phyloP scores from a whole-genome alignment of 53 echinoderm and acorn worm species.

The Temnopleurus reevesii region DNA sequence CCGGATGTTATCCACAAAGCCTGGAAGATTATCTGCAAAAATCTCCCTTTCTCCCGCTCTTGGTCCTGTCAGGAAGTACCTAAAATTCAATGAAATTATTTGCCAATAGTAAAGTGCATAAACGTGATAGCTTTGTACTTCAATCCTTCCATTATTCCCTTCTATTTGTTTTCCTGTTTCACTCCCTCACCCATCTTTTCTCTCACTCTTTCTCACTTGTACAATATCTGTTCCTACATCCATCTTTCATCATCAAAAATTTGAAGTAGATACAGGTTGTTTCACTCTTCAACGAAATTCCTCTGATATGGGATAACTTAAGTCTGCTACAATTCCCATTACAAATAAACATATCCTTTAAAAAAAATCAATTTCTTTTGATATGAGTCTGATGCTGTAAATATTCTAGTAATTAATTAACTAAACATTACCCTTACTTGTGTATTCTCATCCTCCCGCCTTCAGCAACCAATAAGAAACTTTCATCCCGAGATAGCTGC shows the following conservation, averaged over 20 bases:
- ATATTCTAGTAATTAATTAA: neutral
- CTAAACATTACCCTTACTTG: conserved; percentile 65
- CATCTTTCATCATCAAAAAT: no score
- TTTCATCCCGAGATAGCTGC: conserved; percentile 73
- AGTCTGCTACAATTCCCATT: no score
- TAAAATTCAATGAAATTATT: neutral
- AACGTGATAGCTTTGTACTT: no score
- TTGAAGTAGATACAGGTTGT: no score
- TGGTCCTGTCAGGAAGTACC: conserved; percentile 66
- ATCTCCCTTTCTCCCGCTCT: conserved; percentile 63
- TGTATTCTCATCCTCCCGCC: conserved; percentile 67
- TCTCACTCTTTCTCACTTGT: neutral
- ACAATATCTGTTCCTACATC: neutral
- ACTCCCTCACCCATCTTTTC: neutral
- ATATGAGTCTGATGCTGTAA: neutral
- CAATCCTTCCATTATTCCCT: neutral
- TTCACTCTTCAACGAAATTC: no score
- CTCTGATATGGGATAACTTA: no score
- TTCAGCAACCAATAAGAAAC: conserved; percentile 72
- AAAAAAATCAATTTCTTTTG: no score
- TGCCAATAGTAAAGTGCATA: neutral
- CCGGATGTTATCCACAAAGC: conserved; percentile 77
- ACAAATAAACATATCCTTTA: no score
- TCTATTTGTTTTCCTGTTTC: neutral
- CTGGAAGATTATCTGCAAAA: conserved; percentile 82